A percentile compares a stretch with the other conserved stretches of the same genome.
phyloP scores from a whole-genome alignment of 2,888 invertebrate genomes.

The Mimumesa dahlbomi region DNA sequence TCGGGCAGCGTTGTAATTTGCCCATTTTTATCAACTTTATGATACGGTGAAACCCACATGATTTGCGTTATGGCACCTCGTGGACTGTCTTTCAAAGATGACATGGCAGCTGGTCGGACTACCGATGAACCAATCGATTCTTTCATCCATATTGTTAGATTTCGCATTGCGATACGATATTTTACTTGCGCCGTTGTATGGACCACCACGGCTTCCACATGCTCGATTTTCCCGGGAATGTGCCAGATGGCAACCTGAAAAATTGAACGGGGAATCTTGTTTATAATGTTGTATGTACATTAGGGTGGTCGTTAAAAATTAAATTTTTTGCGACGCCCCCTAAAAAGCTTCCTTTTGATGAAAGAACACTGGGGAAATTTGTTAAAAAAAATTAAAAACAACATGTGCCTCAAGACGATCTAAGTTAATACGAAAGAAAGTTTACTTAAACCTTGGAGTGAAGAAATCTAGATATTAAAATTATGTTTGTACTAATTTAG shows the following conservation, averaged over 20 bases:
- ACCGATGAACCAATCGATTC: constrained; percentile 83
- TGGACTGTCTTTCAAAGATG: constrained; percentile 85
- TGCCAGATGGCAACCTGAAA: constrained; percentile 86
- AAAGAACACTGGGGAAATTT: too few species aligned
- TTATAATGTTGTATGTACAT: not conserved
- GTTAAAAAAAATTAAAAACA: too few species aligned
- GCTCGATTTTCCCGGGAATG: constrained; percentile 84
- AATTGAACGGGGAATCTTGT: not conserved
- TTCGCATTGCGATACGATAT: constrained; percentile 84
- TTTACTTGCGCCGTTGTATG: constrained; percentile 84
- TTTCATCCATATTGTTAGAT: constrained; percentile 87
- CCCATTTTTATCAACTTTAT: constrained; percentile 84
- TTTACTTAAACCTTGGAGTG: too few species aligned
- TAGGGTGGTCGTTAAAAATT: too few species aligned
- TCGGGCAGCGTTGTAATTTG: constrained; percentile 79
- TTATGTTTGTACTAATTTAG: too few species aligned
- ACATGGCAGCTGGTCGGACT: constrained; percentile 84
- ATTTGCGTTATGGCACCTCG: constrained; percentile 85
- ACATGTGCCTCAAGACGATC: too few species aligned
- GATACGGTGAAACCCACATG: constrained; percentile 86
- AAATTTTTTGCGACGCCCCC: too few species aligned
- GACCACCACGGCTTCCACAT: constrained; percentile 84
- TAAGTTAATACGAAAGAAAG: too few species aligned
- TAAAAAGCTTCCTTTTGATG: too few species aligned
- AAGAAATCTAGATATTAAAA: too few species aligned